phyloP scores from a whole-genome alignment of 2,888 invertebrate genomes.

The Brenthis daphne region DNA sequence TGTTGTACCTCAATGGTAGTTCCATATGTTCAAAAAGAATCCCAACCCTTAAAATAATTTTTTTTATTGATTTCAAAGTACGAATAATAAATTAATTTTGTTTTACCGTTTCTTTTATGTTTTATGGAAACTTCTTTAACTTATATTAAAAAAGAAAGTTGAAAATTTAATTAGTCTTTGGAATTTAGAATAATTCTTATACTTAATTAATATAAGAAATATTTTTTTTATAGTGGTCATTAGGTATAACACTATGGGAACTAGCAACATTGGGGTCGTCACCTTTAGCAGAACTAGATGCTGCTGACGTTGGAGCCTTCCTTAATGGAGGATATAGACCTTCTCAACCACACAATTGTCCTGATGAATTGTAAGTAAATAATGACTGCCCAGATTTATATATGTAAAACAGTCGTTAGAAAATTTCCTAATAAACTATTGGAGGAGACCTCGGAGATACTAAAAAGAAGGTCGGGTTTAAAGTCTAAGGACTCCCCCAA shows the following conservation, averaged over 20 bases:
- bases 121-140: not conserved
- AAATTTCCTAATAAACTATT: too few species aligned
- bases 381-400: not conserved
- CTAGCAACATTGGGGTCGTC: conserved; percentile 94
- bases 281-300: conserved; percentile 95
- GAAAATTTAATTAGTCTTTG: not conserved
- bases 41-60: too few species aligned
- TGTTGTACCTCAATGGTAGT: too few species aligned
- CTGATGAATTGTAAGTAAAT: conserved; percentile 95
- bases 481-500: too few species aligned
- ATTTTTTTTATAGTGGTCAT: conserved; percentile 88
- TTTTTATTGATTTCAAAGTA: too few species aligned
- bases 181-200: too few species aligned
- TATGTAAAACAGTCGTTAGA: not conserved
- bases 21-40: too few species aligned
- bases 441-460: too few species aligned
- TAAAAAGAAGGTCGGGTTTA: too few species aligned
- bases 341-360: conserved; percentile 95
- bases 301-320: conserved; percentile 94
- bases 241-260: conserved; percentile 98
- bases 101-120: too few species aligned
- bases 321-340: conserved; percentile 94
- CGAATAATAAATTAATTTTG: too few species aligned
- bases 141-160: not conserved
- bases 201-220: not conserved